Evolutionary conservation across 1,140 invertebrate genomes (phyloP), one percentile per base, ranked within the genome.

Genomic region (Bombus pyrosoma): DNA sequence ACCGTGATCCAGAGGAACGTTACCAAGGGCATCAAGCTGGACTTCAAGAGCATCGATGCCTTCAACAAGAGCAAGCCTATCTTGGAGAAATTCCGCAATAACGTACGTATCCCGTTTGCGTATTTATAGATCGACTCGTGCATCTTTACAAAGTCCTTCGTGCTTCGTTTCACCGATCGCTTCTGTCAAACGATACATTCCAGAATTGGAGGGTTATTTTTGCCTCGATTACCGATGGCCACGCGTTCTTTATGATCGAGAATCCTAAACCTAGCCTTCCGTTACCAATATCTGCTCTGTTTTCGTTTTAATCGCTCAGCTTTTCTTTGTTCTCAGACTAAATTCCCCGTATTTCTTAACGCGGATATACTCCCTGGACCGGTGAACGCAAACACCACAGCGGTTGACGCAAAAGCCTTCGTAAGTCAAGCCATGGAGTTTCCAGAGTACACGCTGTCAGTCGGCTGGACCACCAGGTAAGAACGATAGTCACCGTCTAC

Each of bases 301-400:
- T 37, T 8, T 41, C 5, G 0, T 2, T 13, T 25, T 81, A 28
- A 68, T 32, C 37, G 6, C 5, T 6, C 5, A 37, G 9, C n/a
- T 3, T 37, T 37, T 18, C 28, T 80, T 66, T 53, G 0, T 47
- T 94, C 94, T 62, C 92, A 98, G 97, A 93, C 97, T 72, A 96
- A 94, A 2, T 96, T 97, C 89, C 98, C 98, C 0, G 92, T 99
- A n/a, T 98, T 98, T 97, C 93, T 99, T 71, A 98, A 99, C 93
- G 98, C 98, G 1, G 98, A 99, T 93, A 98, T 99, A 74, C 93
- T 99, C 0, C 92, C 95, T 34, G 98, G 98, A 3, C 98, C 98
- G 1, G 96, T 97, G 18, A 96, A 97, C 82, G 95, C 96, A 0
- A 95, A 93, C 5, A 92, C 88, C 0, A 95, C 92, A 0, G 96